phyloP scores from a whole-genome alignment of 2,113 vertebrate species.

The Dendrocopos noguchii region DNA sequence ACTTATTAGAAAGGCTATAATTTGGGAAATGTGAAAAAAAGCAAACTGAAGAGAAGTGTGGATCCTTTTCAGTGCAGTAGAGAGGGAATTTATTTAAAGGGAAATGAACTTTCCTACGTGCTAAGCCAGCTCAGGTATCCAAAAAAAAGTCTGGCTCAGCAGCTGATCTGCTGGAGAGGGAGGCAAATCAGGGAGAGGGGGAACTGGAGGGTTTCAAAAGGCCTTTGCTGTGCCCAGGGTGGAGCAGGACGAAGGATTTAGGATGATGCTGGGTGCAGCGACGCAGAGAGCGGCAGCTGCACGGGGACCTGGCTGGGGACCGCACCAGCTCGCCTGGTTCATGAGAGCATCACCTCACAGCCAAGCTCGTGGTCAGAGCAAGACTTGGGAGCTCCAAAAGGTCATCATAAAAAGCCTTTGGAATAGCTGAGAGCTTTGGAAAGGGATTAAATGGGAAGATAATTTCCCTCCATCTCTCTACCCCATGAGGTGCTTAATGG shows the following conservation, averaged over 20 bases:
- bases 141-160: not conserved
- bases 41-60: not conserved
- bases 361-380: accelerated
- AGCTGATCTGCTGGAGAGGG: not conserved
- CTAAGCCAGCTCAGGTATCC: not conserved
- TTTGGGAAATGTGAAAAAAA: not conserved
- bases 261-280: not conserved
- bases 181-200: not conserved
- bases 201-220: not conserved
- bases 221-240: not conserved
- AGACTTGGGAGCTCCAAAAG: not conserved
- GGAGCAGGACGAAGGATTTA: not conserved
- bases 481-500: not conserved
- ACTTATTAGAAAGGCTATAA: not conserved
- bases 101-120: not conserved
- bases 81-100: not conserved
- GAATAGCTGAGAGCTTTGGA: not conserved
- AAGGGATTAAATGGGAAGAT: not conserved
- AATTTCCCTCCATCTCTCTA: not conserved
- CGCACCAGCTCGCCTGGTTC: not conserved
- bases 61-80: not conserved
- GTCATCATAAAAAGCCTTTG: not conserved
- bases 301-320: not conserved
- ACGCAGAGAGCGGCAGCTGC: not conserved
- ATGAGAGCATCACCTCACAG: not conserved